A percentile compares a stretch with the other conserved stretches of the same genome.
Conservation (phyloP, 1,140 invertebrate genomes). For the Solen grandis region DNA sequence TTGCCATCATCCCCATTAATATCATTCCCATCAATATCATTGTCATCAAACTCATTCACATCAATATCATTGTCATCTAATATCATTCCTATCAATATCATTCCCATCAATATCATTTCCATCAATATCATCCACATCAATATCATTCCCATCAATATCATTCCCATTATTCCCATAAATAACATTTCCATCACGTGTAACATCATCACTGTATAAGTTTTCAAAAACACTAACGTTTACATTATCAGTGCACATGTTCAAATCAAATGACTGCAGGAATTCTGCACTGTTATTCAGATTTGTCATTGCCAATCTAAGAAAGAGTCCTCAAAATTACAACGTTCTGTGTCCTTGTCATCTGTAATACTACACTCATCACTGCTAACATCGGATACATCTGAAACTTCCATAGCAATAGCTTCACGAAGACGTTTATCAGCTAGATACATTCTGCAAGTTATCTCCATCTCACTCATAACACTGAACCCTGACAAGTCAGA, state of each 20-base stretch:
- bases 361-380: too few species aligned
- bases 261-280: background rate
- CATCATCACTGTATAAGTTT: background rate
- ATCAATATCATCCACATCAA: too few species aligned
- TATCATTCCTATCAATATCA: too few species aligned
- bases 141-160: background rate
- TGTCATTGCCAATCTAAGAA: background rate
- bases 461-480: slow-evolving; percentile 1
- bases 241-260: too few species aligned
- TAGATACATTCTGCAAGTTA: background rate
- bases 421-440: background rate
- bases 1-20: too few species aligned
- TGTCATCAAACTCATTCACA: too few species aligned
- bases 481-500: background rate
- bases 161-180: slow-evolving; percentile 2
- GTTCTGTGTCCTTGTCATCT: background rate
- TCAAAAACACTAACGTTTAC: too few species aligned
- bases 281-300: background rate
- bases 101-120: too few species aligned
- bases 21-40: too few species aligned
- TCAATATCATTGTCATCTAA: too few species aligned
- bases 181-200: slow-evolving; percentile 2
- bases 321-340: background rate
- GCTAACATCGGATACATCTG: too few species aligned
- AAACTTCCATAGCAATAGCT: too few species aligned